Percentiles rank a stretch among this genome's conserved stretches.
Conservation (phyloP, 2,888 invertebrate genomes). For the Amiota communis region DNA sequence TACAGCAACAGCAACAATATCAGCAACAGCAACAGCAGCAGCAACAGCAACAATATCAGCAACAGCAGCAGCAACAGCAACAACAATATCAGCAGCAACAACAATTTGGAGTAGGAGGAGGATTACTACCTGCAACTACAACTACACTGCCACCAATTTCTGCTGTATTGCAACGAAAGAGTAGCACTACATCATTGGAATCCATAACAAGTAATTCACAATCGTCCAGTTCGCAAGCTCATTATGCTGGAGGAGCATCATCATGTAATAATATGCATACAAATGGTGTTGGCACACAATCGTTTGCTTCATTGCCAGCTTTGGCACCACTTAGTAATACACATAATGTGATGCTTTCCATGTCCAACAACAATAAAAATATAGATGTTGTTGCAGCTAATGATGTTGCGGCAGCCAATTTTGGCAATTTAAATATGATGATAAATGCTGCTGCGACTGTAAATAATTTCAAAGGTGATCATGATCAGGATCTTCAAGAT, state of each 20-base stretch:
- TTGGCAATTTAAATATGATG: constrained; percentile 41
- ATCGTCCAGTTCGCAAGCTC: constrained; percentile 58
- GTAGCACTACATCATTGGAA: constrained; percentile 70
- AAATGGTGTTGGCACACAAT: constrained; percentile 38
- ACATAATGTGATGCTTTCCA: constrained; percentile 21
- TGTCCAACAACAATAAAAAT: neutral
- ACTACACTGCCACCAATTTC: constrained; percentile 50
- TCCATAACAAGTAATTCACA: constrained; percentile 71
- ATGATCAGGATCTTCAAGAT: constrained; percentile 51
- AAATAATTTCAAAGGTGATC: constrained; percentile 56
- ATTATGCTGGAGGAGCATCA: constrained; percentile 29
- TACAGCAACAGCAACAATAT: constrained; percentile 16
- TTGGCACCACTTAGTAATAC: constrained; percentile 59
- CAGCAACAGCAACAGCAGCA: constrained; percentile 41
- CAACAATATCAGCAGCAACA: constrained; percentile 41
- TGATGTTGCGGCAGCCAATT: constrained; percentile 23
- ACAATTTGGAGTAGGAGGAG: constrained; percentile 26
- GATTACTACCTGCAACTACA: constrained; percentile 30
- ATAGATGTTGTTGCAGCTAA: constrained; percentile 38
- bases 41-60: constrained; percentile 24
- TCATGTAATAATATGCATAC: constrained; percentile 24
- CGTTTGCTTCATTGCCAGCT: constrained; percentile 52
- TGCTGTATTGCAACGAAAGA: constrained; percentile 66
- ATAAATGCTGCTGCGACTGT: constrained; percentile 37
- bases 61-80: constrained; percentile 17